A percentile compares a stretch with the other conserved stretches of the same genome.
Conservation (phyloP, 2,113 vertebrate species). For the Alces alces region DNA sequence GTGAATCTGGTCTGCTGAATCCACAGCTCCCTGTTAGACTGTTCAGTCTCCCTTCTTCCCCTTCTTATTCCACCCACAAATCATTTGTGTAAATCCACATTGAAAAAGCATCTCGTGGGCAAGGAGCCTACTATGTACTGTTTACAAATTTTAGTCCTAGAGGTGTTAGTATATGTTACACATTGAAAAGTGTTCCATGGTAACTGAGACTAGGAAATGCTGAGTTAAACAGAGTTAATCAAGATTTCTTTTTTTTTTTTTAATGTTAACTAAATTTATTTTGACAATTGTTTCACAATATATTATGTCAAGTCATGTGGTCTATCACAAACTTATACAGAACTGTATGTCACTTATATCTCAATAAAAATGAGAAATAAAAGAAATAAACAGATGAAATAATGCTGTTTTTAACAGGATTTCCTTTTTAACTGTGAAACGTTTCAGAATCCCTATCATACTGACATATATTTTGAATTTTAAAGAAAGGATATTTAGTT, state of each 20-base stretch:
- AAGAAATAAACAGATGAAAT: no score
- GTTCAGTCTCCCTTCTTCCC: not conserved
- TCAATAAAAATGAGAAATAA: no score
- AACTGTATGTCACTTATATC: no score
- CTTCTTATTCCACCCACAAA: not conserved
- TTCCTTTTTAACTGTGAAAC: not conserved
- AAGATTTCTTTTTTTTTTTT: conserved; percentile 15
- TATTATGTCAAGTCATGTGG: no score
- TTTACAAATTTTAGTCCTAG: not conserved
- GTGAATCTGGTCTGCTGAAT: not conserved
- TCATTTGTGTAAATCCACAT: not conserved
- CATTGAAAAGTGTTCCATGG: not conserved
- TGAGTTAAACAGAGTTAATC: not conserved
- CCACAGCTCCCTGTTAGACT: not conserved
- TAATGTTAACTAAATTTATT: no score
- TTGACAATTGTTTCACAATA: no score
- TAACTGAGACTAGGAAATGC: not conserved
- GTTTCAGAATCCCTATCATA: not conserved
- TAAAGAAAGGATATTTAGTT: not conserved
- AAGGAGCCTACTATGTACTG: not conserved
- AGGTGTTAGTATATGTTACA: not conserved
- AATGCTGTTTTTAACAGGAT: not conserved
- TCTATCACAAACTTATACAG: no score
- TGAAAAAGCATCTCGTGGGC: not conserved
- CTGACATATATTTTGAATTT: not conserved